phyloP scores from a whole-genome alignment of 2,888 invertebrate genomes.

The Campaea margaritaria region DNA sequence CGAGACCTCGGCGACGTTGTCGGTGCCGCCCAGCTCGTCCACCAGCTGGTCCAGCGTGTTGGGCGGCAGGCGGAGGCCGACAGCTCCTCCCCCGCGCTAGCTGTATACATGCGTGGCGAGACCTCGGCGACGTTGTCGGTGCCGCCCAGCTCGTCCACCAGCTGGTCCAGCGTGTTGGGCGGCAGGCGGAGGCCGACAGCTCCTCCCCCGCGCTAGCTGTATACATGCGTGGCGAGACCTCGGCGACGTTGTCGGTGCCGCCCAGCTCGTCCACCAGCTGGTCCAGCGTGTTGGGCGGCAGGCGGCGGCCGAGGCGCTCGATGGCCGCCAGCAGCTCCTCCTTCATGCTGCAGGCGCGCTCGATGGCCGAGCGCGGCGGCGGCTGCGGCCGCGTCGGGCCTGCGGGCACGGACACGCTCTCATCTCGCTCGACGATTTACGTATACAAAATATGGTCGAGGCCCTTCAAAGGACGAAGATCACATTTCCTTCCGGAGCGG shows the following conservation, averaged over 20 bases:
- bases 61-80: slow-evolving; percentile 94
- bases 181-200: slow-evolving; percentile 95
- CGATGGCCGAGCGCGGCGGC: slow-evolving; percentile 94
- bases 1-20: slow-evolving; percentile 96
- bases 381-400: slow-evolving; percentile 72
- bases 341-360: slow-evolving; percentile 96
- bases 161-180: slow-evolving; percentile 98
- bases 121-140: slow-evolving; percentile 98
- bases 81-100: slow-evolving; percentile 97
- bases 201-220: slow-evolving; percentile 95
- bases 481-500: too few relatives aligned
- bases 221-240: slow-evolving; percentile 77
- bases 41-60: slow-evolving; percentile 99
- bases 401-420: slow-evolving; percentile 33
- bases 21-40: slow-evolving; percentile 98
- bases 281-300: slow-evolving; percentile 99
- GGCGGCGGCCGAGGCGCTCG: slow-evolving; percentile 92
- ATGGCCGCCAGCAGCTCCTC: slow-evolving; percentile 93
- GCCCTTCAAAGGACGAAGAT: too few relatives aligned
- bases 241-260: slow-evolving; percentile 98
- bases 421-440: too few relatives aligned
- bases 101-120: too few relatives aligned
- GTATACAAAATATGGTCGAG: background rate
- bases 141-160: slow-evolving; percentile 99
- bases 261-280: slow-evolving; percentile 99